Percentiles rank a stretch among this genome's conserved stretches.
Conservation (phyloP, 2,888 invertebrate genomes). For the Eupithecia tripunctaria region DNA sequence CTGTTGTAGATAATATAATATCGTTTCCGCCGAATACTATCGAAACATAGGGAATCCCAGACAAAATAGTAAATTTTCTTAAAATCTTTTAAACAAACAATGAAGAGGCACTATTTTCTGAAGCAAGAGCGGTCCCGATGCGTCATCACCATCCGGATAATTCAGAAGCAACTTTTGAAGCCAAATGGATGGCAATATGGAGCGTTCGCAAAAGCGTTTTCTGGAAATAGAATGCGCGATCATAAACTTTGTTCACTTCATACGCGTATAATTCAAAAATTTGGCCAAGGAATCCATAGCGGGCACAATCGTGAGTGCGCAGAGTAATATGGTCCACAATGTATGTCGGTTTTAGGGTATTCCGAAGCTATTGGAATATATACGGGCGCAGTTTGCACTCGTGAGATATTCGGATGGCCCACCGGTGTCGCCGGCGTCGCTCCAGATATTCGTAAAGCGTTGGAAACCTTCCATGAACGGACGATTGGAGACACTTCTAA, state of each 20-base stretch:
- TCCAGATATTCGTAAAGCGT: constrained; percentile 54
- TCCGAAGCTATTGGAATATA: constrained; percentile 62
- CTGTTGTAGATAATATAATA: constrained; percentile 17
- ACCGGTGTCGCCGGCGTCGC: constrained; percentile 53
- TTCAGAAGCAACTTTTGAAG: constrained; percentile 56
- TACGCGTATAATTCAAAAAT: constrained; percentile 77
- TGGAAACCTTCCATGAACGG: constrained; percentile 48
- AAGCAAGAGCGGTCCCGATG: constrained; percentile 39
- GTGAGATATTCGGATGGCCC: constrained; percentile 57
- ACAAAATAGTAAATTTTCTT: constrained; percentile 20
- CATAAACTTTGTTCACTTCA: constrained; percentile 77
- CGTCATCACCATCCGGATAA: constrained; percentile 56
- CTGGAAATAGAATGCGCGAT: constrained; percentile 66
- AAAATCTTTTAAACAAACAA: constrained; percentile 29
- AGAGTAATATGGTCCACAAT: constrained; percentile 70
- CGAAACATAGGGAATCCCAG: constrained; percentile 8
- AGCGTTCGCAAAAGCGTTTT: constrained; percentile 61
- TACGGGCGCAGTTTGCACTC: constrained; percentile 60
- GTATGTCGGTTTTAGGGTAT: constrained; percentile 70
- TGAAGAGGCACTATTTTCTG: constrained; percentile 30
- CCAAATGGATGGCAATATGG: constrained; percentile 69
- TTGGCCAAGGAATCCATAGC: constrained; percentile 70
- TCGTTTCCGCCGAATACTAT: constrained; percentile 22
- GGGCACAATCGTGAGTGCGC: constrained; percentile 67
- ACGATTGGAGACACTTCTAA: constrained; percentile 43